Base-by-base conservation (phyloP, 2,113 vertebrate genomes). In the Oceanites oceanicus region DNA sequence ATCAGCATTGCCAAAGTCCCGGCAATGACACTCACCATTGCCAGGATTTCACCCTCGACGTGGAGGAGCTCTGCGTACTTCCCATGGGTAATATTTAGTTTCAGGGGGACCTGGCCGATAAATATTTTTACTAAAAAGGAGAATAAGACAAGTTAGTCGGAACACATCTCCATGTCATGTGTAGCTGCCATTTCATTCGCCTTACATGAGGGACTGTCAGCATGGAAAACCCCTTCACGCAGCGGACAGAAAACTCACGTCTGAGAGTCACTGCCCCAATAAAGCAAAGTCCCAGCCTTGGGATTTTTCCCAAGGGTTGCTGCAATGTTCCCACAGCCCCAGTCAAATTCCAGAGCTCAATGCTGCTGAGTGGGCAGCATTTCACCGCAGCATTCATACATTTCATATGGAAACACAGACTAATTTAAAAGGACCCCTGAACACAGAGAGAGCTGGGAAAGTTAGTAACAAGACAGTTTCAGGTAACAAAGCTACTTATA, bases 91-190 rank as follows among this genome's bases (percentile, higher is more conserved):
- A 93, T 88, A 88, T 98, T 98, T 21, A 95, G 80, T 79, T 98
- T 98, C 71, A 98, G 84, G 29, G 97, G 98, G 92, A 99, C 98
- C n/a, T 98, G 98, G 76, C 98, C 99, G 29, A 99, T 98, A 80
- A 99, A 99, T 30, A 98, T 98, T 97, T 99, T 99, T 70, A 98
- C 99, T 99, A 55, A 81, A 97, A 98, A 84, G 40, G 17, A 97
- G 86, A 97, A 45, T 36, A 91, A 65, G 86, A 78, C 34, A 82
- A 42, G 10, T 97, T 50, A 97, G 87, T 38, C 4, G 3, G 20
- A 56, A 52, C 16, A 81, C 1, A 15, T 30, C 13, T 55, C 78
- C 5, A 4, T 36, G 56, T 3, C 61, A 21, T 1, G 0, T 40
- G n/a, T 27, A 45, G 11, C 40, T 47, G 53, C 5, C 2, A 42